These are phyloP conservation scores for Sinhomidia bicolor DNA, from an alignment of 2,888 invertebrate genomes.

Conservation along the genomic window DNA sequence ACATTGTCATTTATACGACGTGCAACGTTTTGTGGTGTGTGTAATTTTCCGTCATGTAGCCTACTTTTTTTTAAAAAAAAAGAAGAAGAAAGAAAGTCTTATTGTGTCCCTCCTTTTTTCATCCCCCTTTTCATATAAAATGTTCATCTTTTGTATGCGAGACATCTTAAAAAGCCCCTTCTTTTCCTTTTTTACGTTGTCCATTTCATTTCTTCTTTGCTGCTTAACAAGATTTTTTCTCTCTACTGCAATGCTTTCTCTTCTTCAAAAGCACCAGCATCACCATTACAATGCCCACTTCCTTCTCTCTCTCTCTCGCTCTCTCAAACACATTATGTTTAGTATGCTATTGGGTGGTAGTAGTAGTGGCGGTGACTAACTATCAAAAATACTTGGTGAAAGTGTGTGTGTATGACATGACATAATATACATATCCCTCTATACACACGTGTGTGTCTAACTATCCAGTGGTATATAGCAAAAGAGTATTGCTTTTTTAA, in stretches of 20 bases:
- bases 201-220: constrained; percentile 19
- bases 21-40: background rate
- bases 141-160: constrained; percentile 21
- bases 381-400: background rate
- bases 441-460: background rate
- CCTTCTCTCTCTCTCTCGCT: background rate
- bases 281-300: background rate
- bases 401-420: constrained; percentile 54
- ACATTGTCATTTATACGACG: constrained; percentile 23
- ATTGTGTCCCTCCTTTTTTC: background rate
- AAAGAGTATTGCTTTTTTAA: constrained; percentile 44
- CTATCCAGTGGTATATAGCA: background rate
- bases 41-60: constrained; percentile 28
- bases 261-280: background rate
- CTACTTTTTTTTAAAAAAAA: background rate
- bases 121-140: constrained; percentile 23
- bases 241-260: background rate
- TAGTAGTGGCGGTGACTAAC: background rate
- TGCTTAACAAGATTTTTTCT: background rate
- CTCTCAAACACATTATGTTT: constrained; percentile 7
- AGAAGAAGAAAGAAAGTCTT: too few species aligned
- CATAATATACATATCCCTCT: constrained; percentile 3
- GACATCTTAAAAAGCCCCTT: constrained; percentile 20
- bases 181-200: background rate
- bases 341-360: background rate